Percentiles rank a stretch among this genome's conserved stretches.
Evolutionary conservation across 2,113 vertebrate genomes (phyloP).

Genomic region (Mormoops blainvillei): DNA sequence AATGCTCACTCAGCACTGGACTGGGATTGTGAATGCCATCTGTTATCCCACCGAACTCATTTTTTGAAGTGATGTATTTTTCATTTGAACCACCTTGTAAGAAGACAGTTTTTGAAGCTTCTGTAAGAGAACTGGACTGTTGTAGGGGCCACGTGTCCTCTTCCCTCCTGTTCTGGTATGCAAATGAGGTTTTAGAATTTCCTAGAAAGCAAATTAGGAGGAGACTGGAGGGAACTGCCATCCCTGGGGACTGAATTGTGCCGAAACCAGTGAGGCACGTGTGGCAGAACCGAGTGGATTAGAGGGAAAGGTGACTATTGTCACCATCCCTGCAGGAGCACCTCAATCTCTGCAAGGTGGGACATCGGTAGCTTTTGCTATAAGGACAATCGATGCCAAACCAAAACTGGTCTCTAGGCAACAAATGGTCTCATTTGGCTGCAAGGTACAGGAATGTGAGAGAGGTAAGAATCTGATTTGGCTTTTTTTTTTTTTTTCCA

Average conservation of each 20-base stretch:
- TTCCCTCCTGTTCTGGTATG: background rate
- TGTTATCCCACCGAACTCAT: background rate
- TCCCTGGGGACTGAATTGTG: background rate
- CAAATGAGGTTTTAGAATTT: background rate
- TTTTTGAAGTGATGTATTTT: background rate
- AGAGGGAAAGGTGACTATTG: too few relatives aligned
- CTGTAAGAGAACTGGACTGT: background rate
- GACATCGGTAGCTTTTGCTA: background rate
- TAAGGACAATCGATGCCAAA: background rate
- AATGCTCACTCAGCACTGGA: background rate
- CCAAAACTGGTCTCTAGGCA: background rate
- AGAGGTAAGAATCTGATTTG: background rate
- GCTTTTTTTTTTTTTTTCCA: too few relatives aligned
- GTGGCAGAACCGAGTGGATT: background rate
- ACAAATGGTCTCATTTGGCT: background rate
- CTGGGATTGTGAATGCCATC: background rate
- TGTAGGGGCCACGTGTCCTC: background rate
- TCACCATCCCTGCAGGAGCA: background rate
- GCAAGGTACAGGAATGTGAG: background rate
- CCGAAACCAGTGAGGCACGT: background rate
- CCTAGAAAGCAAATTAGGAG: background rate
- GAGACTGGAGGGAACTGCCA: background rate
- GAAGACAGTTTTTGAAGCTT: background rate
- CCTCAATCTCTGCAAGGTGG: background rate
- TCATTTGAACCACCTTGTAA: background rate